Evolutionary conservation across 2,888 invertebrate genomes (phyloP).

Genomic region (Ormyrus thymus): DNA sequence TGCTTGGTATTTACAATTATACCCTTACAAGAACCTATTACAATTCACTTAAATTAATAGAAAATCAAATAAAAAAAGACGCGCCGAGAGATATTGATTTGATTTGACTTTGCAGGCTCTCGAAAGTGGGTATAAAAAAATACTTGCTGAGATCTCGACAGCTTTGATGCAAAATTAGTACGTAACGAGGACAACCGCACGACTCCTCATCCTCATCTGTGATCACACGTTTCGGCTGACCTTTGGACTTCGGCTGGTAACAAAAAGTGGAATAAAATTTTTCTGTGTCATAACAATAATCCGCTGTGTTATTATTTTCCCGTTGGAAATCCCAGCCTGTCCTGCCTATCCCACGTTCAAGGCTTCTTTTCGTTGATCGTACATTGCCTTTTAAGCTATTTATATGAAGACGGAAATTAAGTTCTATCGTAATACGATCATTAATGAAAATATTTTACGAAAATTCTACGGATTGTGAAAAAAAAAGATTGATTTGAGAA

Average conservation of each 20-base stretch:
- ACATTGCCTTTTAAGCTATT: too few species aligned
- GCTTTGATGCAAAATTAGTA: slow-evolving; percentile 63
- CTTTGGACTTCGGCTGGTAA: slow-evolving; percentile 73
- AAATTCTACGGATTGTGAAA: too few species aligned
- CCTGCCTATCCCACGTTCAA: too few species aligned
- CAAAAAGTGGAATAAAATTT: slow-evolving; percentile 73
- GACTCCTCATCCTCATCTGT: slow-evolving; percentile 72
- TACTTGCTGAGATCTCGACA: slow-evolving; percentile 69
- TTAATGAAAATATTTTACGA: too few species aligned
- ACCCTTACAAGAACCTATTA: not conserved
- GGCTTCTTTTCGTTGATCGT: too few species aligned
- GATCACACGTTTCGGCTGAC: slow-evolving; percentile 73
- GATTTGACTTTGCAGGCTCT: slow-evolving; percentile 59
- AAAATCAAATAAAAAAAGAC: not conserved
- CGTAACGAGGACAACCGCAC: slow-evolving; percentile 73
- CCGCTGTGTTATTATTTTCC: slow-evolving; percentile 9
- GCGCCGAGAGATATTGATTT: not conserved
- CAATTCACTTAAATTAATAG: not conserved
- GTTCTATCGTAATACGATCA: too few species aligned
- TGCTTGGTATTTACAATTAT: too few species aligned
- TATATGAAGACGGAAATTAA: too few species aligned
- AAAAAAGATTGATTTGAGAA: too few species aligned
- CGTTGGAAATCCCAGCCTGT: too few species aligned
- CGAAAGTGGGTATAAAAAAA: slow-evolving; percentile 64
- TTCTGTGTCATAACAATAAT: slow-evolving; percentile 72